phyloP scores from a whole-genome alignment of 2,113 vertebrate species.

The Mus musculus region DNA sequence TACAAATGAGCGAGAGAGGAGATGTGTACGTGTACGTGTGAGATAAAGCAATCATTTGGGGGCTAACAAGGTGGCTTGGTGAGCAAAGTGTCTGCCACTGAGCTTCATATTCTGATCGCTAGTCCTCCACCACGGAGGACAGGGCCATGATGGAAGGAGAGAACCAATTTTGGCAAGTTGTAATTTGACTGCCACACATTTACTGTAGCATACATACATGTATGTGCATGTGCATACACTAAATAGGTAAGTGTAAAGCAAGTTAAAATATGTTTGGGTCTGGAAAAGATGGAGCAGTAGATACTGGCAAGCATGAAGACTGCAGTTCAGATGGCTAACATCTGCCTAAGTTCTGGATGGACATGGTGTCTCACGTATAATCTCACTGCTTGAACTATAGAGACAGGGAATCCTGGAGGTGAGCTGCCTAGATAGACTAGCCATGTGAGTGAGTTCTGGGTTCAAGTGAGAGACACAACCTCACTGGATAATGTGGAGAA shows the following conservation, averaged over 20 bases:
- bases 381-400: not conserved
- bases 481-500: not conserved
- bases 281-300: too few relatives aligned
- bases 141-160: not conserved
- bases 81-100: not conserved
- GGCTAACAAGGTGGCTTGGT: not conserved
- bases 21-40: not conserved
- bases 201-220: not conserved
- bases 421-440: not conserved
- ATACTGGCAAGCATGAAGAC: not conserved
- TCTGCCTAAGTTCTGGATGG: not conserved
- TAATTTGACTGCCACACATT: not conserved
- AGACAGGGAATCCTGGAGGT: not conserved
- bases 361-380: not conserved
- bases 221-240: too few relatives aligned
- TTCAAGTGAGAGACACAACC: not conserved
- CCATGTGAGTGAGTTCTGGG: not conserved
- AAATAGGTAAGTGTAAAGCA: not conserved
- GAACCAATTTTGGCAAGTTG: not conserved
- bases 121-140: not conserved
- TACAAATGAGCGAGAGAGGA: slow-evolving; percentile 38
- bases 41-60: not conserved
- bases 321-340: too few relatives aligned
- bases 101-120: not conserved
- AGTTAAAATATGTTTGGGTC: not conserved